Evolutionary conservation across 2,797 vertebrate species (phyloP).

Genomic region (Remorina albescens): DNA sequence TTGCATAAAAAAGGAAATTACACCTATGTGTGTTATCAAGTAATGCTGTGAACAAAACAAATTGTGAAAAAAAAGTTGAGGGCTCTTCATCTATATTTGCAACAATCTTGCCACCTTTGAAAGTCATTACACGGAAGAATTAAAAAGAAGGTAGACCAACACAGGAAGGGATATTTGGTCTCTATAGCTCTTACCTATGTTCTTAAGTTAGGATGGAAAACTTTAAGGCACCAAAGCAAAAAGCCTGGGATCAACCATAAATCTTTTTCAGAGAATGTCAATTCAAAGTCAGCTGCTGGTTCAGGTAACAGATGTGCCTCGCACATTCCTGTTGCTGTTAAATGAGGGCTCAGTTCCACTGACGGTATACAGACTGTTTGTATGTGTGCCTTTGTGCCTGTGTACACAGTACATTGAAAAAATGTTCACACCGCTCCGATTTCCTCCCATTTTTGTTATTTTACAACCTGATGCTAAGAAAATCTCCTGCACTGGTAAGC

Average conservation of each 20-base stretch:
- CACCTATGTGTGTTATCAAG: neutral
- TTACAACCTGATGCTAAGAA: too few relatives aligned
- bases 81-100: neutral
- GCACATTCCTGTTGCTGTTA: conserved; percentile 58
- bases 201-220: conserved; percentile 48
- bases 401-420: too few relatives aligned
- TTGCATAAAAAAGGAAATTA: conserved; percentile 7
- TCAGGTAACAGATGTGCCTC: conserved; percentile 69
- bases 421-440: too few relatives aligned
- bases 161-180: conserved; percentile 23
- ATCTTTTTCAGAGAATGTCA: conserved; percentile 79
- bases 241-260: conserved; percentile 80
- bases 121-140: conserved; percentile 22
- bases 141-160: conserved; percentile 9
- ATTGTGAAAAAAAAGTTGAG: neutral
- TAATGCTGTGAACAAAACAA: neutral
- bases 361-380: conserved; percentile 20
- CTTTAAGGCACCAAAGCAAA: conserved; percentile 61
- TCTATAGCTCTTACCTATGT: conserved; percentile 42
- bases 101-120: conserved; percentile 25
- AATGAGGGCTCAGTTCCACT: conserved; percentile 63
- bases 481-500: too few relatives aligned
- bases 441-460: too few relatives aligned
- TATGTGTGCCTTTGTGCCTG: neutral
- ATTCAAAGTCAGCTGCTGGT: conserved; percentile 79